Evolutionary conservation across 2,888 invertebrate genomes (phyloP), one percentile per base, ranked within the genome.

Genomic region (Napeogenes inachia): DNA sequence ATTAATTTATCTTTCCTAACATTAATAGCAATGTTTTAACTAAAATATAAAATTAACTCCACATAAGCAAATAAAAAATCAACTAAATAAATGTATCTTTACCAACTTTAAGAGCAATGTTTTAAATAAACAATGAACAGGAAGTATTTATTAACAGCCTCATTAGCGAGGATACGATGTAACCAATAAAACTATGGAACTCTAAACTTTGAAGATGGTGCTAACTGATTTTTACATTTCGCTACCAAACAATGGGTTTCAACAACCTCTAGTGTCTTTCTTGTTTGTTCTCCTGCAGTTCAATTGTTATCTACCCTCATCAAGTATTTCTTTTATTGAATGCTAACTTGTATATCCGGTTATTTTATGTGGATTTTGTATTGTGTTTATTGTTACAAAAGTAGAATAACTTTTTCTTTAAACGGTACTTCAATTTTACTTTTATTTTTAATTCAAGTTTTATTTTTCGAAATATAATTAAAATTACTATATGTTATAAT

Each of bases 101-200:
- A 13, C 47, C n/a, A 47, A 47, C 47, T n/a, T 13, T 47, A 35
- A 35, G 6, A 35, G n/a, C 47, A 47, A 47, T 47, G 50, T 50
- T 50, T 50, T 21, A 50, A 50, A 50, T 30, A 50, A 50, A 50
- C 12, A 50, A 50, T 12, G 53, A 33, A 56, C 45, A 78, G 84
- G 82, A 84, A 81, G 76, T 76, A 64, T 76, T 78, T 74, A 83
- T 84, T 84, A 84, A 79, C 84, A 77, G 71, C 69, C 80, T 83
- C 81, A 85, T 87, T 86, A 87, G 75, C 70, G 75, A 46, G 54
- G 35, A 45, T 54, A 38, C 56, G 33, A 54, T 45, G 61, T 45
- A 60, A 54, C 60, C 59, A 63, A 63, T 63, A 63, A 63, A 63
- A 63, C 35, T 35, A 6, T 50, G 50, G 50, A 53, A 54, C 12